phyloP scores from a whole-genome alignment of 23 tunicate species.

The Oikopleura albicans region DNA sequence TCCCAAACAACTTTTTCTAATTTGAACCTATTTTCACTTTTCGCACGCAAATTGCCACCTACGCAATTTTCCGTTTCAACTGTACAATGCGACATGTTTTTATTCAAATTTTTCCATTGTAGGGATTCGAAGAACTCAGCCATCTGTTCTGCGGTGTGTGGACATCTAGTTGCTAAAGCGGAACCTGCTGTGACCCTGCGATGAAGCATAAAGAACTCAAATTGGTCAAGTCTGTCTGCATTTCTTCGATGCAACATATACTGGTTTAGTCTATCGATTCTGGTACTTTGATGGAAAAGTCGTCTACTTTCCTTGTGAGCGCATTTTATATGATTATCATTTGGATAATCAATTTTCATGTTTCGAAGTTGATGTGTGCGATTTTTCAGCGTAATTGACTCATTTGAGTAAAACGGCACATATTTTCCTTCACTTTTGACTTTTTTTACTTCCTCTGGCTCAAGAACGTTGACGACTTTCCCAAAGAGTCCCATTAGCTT shows the following conservation, averaged over 20 bases:
- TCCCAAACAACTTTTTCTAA: not conserved
- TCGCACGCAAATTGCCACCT: not conserved
- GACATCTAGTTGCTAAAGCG: not conserved
- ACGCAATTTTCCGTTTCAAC: not conserved
- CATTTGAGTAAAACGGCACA: too few relatives aligned
- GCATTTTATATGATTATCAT: not conserved
- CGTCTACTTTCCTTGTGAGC: not conserved
- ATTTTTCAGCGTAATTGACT: too few relatives aligned
- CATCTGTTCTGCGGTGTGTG: not conserved
- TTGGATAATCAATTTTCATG: too few relatives aligned
- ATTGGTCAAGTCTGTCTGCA: not conserved
- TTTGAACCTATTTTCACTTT: not conserved
- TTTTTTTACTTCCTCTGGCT: not conserved
- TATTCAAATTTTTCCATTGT: too few relatives aligned
- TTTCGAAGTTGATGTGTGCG: too few relatives aligned
- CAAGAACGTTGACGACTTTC: not conserved
- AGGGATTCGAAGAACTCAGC: not conserved
- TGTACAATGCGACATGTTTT: too few relatives aligned
- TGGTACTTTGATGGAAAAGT: not conserved
- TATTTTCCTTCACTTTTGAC: too few relatives aligned
- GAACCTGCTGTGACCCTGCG: not conserved
- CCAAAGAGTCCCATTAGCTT: not conserved
- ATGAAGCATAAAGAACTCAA: not conserved
- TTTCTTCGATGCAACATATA: too few relatives aligned
- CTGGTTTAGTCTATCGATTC: not conserved